phyloP scores from a whole-genome alignment of 2,888 invertebrate genomes.

The Argyra leucocephala region DNA sequence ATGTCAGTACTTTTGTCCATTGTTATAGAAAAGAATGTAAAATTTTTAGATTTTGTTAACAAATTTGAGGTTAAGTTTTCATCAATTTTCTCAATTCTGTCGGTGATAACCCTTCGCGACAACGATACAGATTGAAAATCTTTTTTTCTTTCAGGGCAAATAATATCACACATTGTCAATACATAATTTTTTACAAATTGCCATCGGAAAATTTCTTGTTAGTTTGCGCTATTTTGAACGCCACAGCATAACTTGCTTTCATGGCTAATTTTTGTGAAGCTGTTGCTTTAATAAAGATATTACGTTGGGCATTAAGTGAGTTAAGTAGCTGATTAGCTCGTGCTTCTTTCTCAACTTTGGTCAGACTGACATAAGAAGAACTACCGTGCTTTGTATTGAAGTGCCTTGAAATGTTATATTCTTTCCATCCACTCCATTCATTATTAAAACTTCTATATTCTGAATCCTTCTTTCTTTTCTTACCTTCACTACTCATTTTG shows the following conservation, averaged over 20 bases:
- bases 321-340: slow-evolving; percentile 9
- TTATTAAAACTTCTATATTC: too few species aligned
- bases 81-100: slow-evolving; percentile 7
- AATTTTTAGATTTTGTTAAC: slow-evolving; percentile 9
- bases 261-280: slow-evolving; percentile 8
- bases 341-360: slow-evolving; percentile 9
- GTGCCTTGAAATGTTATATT: slow-evolving; percentile 11
- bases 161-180: slow-evolving; percentile 4
- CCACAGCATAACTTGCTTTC: slow-evolving; percentile 9
- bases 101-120: slow-evolving; percentile 9
- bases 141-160: slow-evolving; percentile 5
- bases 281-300: slow-evolving; percentile 9
- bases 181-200: not conserved
- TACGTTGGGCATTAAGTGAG: too few species aligned
- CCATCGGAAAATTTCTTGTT: slow-evolving; percentile 9
- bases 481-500: too few species aligned
- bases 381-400: slow-evolving; percentile 11
- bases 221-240: slow-evolving; percentile 9
- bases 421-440: slow-evolving; percentile 2
- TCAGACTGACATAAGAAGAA: slow-evolving; percentile 9
- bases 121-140: slow-evolving; percentile 7
- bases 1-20: slow-evolving; percentile 7
- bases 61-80: slow-evolving; percentile 5
- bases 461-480: too few species aligned
- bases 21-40: slow-evolving; percentile 9